Evolutionary conservation across 2,888 invertebrate genomes (phyloP).

Genomic region (Helicoverpa assulta): DNA sequence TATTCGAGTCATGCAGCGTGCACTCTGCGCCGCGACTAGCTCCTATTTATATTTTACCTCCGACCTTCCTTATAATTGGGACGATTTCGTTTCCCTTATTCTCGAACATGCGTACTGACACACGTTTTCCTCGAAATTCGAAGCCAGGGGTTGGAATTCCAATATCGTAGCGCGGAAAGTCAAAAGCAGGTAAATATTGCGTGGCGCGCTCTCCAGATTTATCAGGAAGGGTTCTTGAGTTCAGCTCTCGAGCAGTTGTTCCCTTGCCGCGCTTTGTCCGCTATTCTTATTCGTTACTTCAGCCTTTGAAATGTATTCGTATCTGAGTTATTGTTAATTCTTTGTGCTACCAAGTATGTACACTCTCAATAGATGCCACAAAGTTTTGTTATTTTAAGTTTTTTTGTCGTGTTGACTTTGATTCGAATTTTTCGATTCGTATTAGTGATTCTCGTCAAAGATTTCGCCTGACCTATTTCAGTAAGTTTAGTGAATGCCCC

Average conservation of each 20-base stretch:
- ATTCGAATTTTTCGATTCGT: background rate
- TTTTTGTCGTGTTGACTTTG: background rate
- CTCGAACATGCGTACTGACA: conserved; percentile 13
- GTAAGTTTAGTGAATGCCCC: background rate
- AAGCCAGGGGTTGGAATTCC: conserved; percentile 47
- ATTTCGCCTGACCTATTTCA: background rate
- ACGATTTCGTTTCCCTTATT: conserved; percentile 4
- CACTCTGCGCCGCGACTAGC: background rate
- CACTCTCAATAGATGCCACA: conserved; percentile 2
- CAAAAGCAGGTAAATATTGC: conserved; percentile 60
- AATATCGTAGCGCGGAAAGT: conserved; percentile 48
- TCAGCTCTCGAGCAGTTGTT: conserved; percentile 30
- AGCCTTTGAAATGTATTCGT: conserved; percentile 25
- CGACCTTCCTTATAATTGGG: conserved; percentile 2
- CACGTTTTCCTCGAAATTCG: conserved; percentile 33
- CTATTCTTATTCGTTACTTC: conserved; percentile 44
- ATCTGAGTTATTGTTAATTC: conserved; percentile 52
- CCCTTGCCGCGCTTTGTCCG: conserved; percentile 44
- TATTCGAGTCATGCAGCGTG: background rate
- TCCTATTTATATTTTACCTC: background rate
- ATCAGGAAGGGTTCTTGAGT: conserved; percentile 55
- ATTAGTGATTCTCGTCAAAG: background rate
- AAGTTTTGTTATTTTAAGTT: background rate
- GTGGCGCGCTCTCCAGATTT: conserved; percentile 39
- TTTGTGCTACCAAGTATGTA: conserved; percentile 45